Evolutionary conservation across 37 sponge, comb jelly and placozoan genomes (phyloP).

Genomic region (Spongilla lacustris): DNA sequence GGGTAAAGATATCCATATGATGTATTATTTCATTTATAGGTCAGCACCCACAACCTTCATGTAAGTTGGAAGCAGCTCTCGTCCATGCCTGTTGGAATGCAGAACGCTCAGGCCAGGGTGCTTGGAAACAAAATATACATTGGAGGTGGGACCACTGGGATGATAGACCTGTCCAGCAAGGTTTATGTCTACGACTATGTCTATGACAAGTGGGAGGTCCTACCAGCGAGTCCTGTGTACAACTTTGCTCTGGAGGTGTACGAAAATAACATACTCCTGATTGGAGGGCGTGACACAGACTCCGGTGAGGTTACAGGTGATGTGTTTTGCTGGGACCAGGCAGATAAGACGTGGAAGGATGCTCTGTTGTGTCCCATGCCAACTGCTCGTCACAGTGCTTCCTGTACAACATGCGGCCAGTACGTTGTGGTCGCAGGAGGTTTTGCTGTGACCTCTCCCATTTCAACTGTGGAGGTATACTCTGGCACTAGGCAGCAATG

Average conservation of each 20-base stretch:
- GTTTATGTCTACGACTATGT: neutral
- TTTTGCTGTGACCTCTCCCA: neutral
- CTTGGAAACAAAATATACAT: constrained; percentile 13
- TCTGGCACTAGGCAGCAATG: neutral
- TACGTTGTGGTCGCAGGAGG: constrained; percentile 21
- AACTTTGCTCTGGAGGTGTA: constrained; percentile 18
- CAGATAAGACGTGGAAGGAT: neutral
- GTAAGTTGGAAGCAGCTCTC: neutral
- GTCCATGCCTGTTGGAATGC: neutral
- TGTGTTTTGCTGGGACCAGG: neutral
- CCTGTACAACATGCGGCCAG: constrained; percentile 5
- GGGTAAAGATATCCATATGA: no score
- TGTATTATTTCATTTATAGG: neutral
- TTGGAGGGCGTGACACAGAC: constrained; percentile 9
- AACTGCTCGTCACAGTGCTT: constrained; percentile 5
- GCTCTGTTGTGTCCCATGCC: constrained; percentile 16
- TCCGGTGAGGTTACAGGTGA: neutral
- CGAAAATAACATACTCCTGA: constrained; percentile 2
- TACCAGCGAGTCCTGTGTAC: neutral
- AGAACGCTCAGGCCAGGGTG: constrained; percentile 13
- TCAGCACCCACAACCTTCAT: neutral
- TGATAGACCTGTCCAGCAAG: neutral
- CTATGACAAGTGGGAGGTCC: neutral
- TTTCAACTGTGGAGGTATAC: constrained; percentile 10
- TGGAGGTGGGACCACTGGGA: constrained; percentile 2